Conservation (phyloP, 2,113 vertebrate species). For the Apteryx owenii region DNA sequence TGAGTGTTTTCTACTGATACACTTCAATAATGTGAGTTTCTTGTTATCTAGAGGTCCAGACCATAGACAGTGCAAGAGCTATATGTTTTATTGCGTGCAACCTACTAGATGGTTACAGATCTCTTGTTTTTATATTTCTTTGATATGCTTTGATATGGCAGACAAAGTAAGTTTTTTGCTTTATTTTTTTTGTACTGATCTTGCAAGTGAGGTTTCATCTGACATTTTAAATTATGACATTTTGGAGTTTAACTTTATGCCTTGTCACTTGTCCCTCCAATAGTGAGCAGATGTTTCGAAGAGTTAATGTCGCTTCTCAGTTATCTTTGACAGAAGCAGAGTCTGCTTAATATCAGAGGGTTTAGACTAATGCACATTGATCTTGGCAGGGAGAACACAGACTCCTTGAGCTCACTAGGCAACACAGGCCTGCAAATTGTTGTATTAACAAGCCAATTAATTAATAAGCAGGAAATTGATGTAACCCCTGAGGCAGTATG, state of each 20-base stretch:
- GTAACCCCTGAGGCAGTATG: conserved; percentile 35
- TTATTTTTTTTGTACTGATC: not conserved
- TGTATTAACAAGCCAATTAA: conserved; percentile 76
- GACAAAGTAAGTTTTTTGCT: not conserved
- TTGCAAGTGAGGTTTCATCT: not conserved
- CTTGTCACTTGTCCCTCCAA: not conserved
- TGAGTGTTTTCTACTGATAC: not conserved
- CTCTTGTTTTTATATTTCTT: not conserved
- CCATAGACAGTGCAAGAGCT: not conserved
- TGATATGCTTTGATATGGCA: not conserved
- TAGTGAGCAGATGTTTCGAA: conserved; percentile 68
- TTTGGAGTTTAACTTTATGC: conserved; percentile 1
- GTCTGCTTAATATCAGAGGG: conserved; percentile 74
- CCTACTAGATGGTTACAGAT: not conserved
- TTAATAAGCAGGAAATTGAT: conserved; percentile 75
- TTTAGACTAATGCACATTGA: conserved; percentile 78
- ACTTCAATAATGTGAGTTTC: not conserved
- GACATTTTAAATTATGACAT: not conserved
- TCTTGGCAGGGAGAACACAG: conserved; percentile 74
- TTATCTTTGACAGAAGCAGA: conserved; percentile 73
- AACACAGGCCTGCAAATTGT: conserved; percentile 60
- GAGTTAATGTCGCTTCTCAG: conserved; percentile 68
- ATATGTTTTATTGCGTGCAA: not conserved
- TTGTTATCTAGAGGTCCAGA: not conserved
- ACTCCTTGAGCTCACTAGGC: conserved; percentile 58